Evolutionary conservation across 2,797 vertebrate genomes (phyloP), one percentile per base, ranked within the genome.

Genomic region (Epinephelus awoara): DNA sequence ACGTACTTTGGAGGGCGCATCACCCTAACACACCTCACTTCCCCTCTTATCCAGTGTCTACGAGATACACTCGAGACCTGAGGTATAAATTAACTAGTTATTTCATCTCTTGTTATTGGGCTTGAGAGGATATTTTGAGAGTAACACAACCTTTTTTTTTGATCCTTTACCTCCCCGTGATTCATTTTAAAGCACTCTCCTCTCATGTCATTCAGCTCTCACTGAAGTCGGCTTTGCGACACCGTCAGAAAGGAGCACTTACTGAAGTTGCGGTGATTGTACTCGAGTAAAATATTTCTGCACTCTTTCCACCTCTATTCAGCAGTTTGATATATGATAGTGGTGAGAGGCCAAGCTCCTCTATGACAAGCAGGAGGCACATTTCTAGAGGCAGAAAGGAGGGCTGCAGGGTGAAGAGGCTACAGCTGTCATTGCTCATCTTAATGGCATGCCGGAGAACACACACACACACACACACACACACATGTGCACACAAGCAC

Each of bases 381-480:
- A 67, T 93, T 90, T 92, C 86, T 84, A 76, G 83, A 93, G 88
- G 90, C 85, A 84, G 88, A 88, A 85, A 88, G 78, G 86, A 92
- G 84, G 87, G 84, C 89, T 87, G 77, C 75, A 75, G 91, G 91
- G 92, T 91, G 92, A 92, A 89, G 91, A 91, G 90, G 93, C 90
- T 94, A 93, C 94, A 95, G 94, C 95, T 96, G 95, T 86, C 94
- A 91, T 92, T 89, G 92, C 90, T 95, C 92, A 93, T 94, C 92
- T 91, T 84, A 88, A 89, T 90, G 92, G 88, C 81, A 85, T 77
- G 85, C 90, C 86, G 67, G 85, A 85, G 80, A 63, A 50, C 72
- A 63, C 44, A 40, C 62, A 58, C 34, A 70, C 42, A 61, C 29
- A 54, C 69, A 50, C 67, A 12, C 49, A 38, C 62, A 58, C 34